Evolutionary conservation across 2,797 vertebrate species (phyloP).

Genomic region (Atherinosoma microstoma): DNA sequence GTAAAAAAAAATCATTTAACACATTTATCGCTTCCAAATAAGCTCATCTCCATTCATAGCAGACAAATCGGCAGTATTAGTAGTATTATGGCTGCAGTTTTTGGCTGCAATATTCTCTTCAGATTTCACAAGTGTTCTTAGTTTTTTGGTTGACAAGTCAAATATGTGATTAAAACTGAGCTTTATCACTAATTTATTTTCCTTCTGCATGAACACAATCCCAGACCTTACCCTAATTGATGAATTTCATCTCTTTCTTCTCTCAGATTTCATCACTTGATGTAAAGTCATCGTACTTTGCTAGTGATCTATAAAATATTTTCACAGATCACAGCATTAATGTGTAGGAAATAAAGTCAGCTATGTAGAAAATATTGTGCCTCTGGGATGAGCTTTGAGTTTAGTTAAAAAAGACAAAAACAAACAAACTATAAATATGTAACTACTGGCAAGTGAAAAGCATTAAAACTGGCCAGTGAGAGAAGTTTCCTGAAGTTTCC

Average conservation of each 20-base stretch:
- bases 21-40: constrained; percentile 16
- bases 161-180: not conserved
- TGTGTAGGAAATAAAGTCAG: too few relatives aligned
- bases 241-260: not conserved
- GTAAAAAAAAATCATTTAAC: not conserved
- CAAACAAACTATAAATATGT: too few relatives aligned
- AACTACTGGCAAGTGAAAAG: too few relatives aligned
- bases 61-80: too few relatives aligned
- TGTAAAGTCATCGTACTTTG: not conserved
- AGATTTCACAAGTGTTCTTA: too few relatives aligned
- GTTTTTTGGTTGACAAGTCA: not conserved
- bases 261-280: not conserved
- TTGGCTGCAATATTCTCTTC: not conserved
- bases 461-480: too few relatives aligned
- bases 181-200: not conserved
- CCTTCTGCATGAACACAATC: not conserved
- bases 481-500: too few relatives aligned
- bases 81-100: too few relatives aligned
- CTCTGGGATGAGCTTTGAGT: too few relatives aligned
- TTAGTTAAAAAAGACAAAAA: too few relatives aligned
- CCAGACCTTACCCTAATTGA: not conserved
- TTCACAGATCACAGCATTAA: too few relatives aligned
- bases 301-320: not conserved
- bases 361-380: too few relatives aligned
- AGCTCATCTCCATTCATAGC: not conserved